phyloP scores from a whole-genome alignment of 2,797 vertebrate genomes.

The Masticophis lateralis region DNA sequence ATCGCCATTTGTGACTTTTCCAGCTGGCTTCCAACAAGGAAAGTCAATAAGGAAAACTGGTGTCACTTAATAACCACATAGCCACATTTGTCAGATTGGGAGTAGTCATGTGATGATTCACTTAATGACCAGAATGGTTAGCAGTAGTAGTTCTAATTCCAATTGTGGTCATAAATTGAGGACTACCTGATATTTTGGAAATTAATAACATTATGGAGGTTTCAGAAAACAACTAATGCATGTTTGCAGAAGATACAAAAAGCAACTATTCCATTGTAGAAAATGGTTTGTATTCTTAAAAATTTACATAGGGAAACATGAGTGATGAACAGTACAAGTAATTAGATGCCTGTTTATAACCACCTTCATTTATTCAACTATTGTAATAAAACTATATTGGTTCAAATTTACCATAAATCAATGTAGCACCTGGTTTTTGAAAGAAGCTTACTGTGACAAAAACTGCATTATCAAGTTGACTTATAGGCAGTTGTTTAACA shows the following conservation, averaged over 20 bases:
- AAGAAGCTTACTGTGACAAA: not conserved
- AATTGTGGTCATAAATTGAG: not conserved
- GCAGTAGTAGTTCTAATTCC: not conserved
- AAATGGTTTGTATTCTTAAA: not conserved
- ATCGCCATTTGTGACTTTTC: not conserved
- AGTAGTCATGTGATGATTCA: not conserved
- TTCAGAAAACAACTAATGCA: not conserved
- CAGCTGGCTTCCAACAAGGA: not conserved
- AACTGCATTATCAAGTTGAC: not conserved
- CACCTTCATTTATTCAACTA: not conserved
- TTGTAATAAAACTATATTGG: not conserved
- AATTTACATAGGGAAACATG: not conserved
- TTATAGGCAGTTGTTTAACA: not conserved
- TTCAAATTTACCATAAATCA: not conserved
- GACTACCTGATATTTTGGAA: not conserved
- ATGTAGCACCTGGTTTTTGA: not conserved
- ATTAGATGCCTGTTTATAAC: not conserved
- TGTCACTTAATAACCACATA: not conserved
- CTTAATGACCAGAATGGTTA: not conserved
- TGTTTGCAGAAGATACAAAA: not conserved
- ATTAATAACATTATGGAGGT: not conserved
- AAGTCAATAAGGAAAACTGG: not conserved
- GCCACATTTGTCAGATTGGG: not conserved
- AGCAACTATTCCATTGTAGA: not conserved
- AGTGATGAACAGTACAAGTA: not conserved